These are phyloP conservation scores for Parnassius smintheus DNA, from an alignment of 2,888 invertebrate genomes.

Conservation along the genomic window DNA sequence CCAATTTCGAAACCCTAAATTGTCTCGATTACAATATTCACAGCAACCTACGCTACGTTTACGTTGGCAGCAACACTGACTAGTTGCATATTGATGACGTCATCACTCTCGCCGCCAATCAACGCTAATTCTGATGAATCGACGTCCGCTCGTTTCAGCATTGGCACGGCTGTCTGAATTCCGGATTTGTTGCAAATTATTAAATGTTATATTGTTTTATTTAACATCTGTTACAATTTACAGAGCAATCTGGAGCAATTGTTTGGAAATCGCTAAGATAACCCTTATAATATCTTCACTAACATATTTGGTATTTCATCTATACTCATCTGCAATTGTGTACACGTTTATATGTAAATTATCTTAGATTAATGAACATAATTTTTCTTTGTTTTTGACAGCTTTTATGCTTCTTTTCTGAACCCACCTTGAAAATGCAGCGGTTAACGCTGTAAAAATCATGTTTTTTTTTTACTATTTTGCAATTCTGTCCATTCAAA, in stretches of 20 bases:
- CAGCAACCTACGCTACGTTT: constrained; percentile 22
- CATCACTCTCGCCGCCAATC: constrained; percentile 66
- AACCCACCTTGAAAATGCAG: no score
- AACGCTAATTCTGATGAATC: constrained; percentile 71
- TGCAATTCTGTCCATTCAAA: no score
- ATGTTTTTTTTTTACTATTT: no score
- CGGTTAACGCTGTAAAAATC: no score
- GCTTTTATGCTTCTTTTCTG: no score
- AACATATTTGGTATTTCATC: neutral
- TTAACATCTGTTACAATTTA: constrained; percentile 11
- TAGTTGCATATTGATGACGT: constrained; percentile 64
- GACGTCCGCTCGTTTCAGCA: constrained; percentile 31
- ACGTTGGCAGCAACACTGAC: constrained; percentile 25
- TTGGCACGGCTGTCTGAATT: constrained; percentile 2
- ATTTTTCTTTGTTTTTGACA: no score
- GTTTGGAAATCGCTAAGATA: no score
- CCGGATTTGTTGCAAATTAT: constrained; percentile 18
- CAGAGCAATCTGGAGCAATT: neutral
- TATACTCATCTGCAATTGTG: no score
- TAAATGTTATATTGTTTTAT: constrained; percentile 22
- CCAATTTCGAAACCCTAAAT: constrained; percentile 27
- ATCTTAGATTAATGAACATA: no score
- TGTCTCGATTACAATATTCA: constrained; percentile 28
- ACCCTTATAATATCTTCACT: neutral
- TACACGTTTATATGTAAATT: no score